Evolutionary conservation across 2,113 vertebrate genomes (phyloP).

Genomic region (Pyxicephalus adspersus): DNA sequence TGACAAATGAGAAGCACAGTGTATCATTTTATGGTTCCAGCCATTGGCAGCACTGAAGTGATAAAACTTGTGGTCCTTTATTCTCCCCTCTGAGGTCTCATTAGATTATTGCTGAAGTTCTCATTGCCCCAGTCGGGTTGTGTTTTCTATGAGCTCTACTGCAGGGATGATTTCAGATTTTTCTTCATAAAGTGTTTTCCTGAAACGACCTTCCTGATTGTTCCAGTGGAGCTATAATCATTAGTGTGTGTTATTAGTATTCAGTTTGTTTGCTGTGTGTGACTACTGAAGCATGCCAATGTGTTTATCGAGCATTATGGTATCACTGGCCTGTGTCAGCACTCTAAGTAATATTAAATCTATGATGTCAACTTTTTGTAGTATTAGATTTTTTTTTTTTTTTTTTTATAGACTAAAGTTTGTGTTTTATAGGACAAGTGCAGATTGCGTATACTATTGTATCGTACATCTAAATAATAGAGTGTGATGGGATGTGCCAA

Average conservation of each 20-base stretch:
- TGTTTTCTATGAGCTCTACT: conserved; percentile 2
- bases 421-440: too few relatives aligned
- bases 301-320: conserved; percentile 17
- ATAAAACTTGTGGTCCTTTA: neutral
- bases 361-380: too few relatives aligned
- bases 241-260: conserved; percentile 35
- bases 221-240: conserved; percentile 11
- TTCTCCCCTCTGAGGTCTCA: neutral
- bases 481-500: too few relatives aligned
- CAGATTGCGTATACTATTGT: too few relatives aligned
- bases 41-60: neutral
- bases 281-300: neutral
- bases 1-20: neutral
- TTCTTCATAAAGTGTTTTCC: neutral
- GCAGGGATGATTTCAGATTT: conserved; percentile 21
- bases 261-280: conserved; percentile 27
- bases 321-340: neutral
- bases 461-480: too few relatives aligned
- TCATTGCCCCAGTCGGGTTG: neutral
- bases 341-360: too few relatives aligned
- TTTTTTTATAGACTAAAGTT: too few relatives aligned
- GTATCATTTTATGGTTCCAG: neutral
- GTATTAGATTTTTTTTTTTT: too few relatives aligned
- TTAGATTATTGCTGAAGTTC: neutral
- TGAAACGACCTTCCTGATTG: conserved; percentile 18